Evolutionary conservation across 2,797 vertebrate species (phyloP).

Genomic region (Kryptolebias ocellatus): DNA sequence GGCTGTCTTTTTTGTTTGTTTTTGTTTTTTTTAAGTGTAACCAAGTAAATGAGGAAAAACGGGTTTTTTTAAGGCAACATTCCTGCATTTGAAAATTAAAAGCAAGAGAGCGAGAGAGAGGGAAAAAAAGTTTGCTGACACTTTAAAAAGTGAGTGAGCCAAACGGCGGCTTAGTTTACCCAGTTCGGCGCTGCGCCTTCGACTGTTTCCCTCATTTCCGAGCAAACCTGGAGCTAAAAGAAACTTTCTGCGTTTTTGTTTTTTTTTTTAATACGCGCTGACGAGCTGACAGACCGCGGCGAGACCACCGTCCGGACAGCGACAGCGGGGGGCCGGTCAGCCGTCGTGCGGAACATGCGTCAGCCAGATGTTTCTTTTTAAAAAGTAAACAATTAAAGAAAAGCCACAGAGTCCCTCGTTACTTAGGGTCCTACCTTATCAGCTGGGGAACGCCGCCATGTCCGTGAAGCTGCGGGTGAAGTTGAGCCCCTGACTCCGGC

Average conservation of each 20-base stretch:
- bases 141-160: background rate
- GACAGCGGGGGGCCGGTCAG: background rate
- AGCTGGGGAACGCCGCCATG: constrained; percentile 12
- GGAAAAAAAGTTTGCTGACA: background rate
- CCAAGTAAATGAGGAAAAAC: constrained; percentile 11
- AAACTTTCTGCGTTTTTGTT: constrained; percentile 38
- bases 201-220: no score
- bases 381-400: no score
- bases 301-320: constrained; percentile 9
- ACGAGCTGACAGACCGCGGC: background rate
- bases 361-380: background rate
- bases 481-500: constrained; percentile 7
- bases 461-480: constrained; percentile 16
- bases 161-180: background rate
- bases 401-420: no score
- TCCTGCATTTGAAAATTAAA: background rate
- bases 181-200: background rate
- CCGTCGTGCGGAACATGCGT: background rate
- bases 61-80: constrained; percentile 1
- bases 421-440: constrained; percentile 40
- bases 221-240: background rate
- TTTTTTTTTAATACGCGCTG: background rate
- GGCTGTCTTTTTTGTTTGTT: background rate
- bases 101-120: background rate
- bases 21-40: background rate